Evolutionary conservation across 1,140 invertebrate species (phyloP).

Genomic region (Diabrotica undecimpunctata): DNA sequence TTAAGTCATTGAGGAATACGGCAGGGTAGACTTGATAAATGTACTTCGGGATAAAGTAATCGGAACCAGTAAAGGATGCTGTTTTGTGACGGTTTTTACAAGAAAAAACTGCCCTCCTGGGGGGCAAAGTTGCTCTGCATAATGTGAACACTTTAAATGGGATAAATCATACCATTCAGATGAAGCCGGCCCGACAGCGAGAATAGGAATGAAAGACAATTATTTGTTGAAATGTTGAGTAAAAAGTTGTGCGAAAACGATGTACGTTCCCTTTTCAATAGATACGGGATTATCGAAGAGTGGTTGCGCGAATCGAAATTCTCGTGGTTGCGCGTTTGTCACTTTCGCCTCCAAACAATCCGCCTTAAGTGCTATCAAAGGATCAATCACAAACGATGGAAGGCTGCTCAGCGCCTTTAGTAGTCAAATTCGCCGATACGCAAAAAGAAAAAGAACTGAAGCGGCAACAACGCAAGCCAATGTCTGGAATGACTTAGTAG

Average conservation of each 20-base stretch:
- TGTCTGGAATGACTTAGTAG: slow-evolving; percentile 74
- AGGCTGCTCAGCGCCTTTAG: slow-evolving; percentile 93
- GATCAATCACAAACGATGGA: slow-evolving; percentile 98
- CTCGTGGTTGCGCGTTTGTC: slow-evolving; percentile 97
- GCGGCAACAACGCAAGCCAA: slow-evolving; percentile 85
- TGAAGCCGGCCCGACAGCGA: too few species aligned
- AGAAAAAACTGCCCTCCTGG: too few species aligned
- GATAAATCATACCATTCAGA: too few species aligned
- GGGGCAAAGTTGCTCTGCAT: too few species aligned
- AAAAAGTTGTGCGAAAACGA: slow-evolving; percentile 96
- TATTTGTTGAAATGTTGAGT: slow-evolving; percentile 98
- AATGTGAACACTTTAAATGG: too few species aligned
- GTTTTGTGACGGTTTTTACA: too few species aligned
- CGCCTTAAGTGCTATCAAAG: slow-evolving; percentile 94
- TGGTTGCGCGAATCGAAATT: too few species aligned
- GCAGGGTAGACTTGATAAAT: too few species aligned
- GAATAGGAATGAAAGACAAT: slow-evolving; percentile 96
- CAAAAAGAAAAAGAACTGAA: slow-evolving; percentile 98
- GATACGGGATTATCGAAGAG: slow-evolving; percentile 94
- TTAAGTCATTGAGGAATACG: too few species aligned
- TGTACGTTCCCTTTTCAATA: slow-evolving; percentile 86
- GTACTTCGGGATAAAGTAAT: too few species aligned
- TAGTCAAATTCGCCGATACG: slow-evolving; percentile 98
- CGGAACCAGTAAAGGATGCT: too few species aligned
- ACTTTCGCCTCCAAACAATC: slow-evolving; percentile 95